Base-by-base conservation (phyloP, 1,140 invertebrate genomes). In the Philotrypesis tridentata region DNA sequence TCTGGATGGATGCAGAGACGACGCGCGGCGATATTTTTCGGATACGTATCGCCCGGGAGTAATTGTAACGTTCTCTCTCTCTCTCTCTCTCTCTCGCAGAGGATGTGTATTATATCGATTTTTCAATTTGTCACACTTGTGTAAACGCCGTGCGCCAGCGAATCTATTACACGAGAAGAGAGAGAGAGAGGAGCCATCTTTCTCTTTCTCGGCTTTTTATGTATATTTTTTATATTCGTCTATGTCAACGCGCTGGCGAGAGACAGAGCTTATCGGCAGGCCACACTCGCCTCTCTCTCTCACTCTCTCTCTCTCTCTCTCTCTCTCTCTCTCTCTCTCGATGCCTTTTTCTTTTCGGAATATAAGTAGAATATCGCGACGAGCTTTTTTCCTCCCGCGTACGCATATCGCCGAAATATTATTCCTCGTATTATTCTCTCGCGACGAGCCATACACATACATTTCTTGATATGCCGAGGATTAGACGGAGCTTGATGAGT, bases 161-260 rank as follows among this genome's bases (percentile, higher is more conserved):
- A 80, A 81, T 81, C 43, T 76, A 81, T 81, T 76, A 76, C 63
- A 6, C 43, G 23, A 0, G 23, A 29, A 27, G 0, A 14, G 48
- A 7, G 43, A 29, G 23, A 0, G 23, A 29, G 40, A 1, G 17
- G 48, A 7, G 43, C 63, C 70, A 81, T 81, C 72, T 40, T 29
- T 80, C 55, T 72, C 40, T 27, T 17, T 14, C 43, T 40, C 40
- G 8, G 14, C 7, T 48, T 82, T 82, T 82, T 82, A 67, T 80
- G 27, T 80, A 74, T 83, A 81, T 84, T 78, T 81, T 84, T 86
- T 82, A 84, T 85, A 85, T 85, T 85, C 85, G 84, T 85, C 85
- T 76, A 83, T 82, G 82, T 80, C 79, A 74, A 29, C 80, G 23
- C 60, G 61, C 21, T n/a, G 71, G 23, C 70, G 73, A 76, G 60